These are phyloP conservation scores for Trematocara nigrifrons DNA, from an alignment of 2,113 vertebrate species.

Conservation along the genomic window DNA sequence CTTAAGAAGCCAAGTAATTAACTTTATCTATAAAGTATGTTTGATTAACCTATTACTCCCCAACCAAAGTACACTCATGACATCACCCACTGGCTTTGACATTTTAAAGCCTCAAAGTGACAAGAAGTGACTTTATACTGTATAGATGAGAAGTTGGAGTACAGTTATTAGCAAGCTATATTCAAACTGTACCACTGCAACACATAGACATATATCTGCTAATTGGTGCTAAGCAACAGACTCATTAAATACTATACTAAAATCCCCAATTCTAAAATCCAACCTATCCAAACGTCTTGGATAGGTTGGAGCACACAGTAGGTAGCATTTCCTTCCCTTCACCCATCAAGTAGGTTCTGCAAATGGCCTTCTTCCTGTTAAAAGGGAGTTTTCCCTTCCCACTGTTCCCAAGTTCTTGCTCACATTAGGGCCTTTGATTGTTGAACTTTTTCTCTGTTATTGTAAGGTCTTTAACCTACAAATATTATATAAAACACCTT, in stretches of 20 bases:
- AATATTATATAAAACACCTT: background rate
- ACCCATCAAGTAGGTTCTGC: background rate
- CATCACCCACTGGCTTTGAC: background rate
- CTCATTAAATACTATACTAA: background rate
- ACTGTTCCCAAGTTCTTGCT: background rate
- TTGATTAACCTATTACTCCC: background rate
- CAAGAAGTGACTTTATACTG: background rate
- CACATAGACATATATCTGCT: background rate
- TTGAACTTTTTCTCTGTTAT: background rate
- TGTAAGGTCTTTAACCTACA: background rate
- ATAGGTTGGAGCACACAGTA: background rate
- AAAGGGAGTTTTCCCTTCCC: background rate
- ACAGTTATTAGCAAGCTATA: background rate
- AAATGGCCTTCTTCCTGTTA: background rate
- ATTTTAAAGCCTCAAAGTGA: background rate
- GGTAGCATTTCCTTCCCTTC: background rate
- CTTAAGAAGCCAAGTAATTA: background rate
- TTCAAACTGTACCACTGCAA: background rate
- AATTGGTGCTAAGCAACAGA: background rate
- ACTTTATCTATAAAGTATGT: background rate
- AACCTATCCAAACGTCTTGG: background rate
- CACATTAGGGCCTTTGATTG: background rate
- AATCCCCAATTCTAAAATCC: background rate
- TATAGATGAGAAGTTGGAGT: background rate
- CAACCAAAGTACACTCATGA: background rate